Percentiles rank a stretch among this genome's conserved stretches.
Conservation (phyloP, 2,113 vertebrate species). For the Puma concolor region DNA sequence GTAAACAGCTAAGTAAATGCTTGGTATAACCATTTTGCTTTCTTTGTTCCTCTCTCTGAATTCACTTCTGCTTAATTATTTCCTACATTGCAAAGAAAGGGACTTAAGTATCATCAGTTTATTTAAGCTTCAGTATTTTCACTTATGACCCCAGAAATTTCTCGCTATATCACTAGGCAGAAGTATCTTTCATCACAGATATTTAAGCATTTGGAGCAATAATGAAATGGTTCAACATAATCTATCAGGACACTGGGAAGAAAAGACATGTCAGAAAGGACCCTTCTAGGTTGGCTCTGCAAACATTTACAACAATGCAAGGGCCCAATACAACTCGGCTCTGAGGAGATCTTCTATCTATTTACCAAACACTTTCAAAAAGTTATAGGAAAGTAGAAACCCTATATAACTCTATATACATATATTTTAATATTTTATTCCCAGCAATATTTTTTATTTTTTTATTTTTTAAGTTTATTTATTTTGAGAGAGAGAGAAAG, state of each 20-base stretch:
- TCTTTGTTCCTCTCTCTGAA: background rate
- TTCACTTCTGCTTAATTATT: constrained; percentile 2
- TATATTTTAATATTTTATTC: background rate
- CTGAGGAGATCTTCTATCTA: background rate
- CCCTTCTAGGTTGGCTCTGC: background rate
- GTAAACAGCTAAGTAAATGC: background rate
- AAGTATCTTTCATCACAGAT: background rate
- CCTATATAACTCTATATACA: background rate
- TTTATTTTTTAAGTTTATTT: too few species aligned
- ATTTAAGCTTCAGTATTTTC: background rate
- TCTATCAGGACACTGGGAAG: background rate
- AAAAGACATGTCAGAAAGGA: background rate
- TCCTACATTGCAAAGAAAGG: background rate
- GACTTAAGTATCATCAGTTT: background rate
- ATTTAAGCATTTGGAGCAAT: background rate
- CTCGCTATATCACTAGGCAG: background rate
- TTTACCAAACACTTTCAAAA: background rate
- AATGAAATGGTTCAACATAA: background rate
- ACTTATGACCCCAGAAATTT: background rate
- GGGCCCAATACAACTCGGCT: background rate
- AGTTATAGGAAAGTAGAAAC: background rate
- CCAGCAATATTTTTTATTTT: background rate
- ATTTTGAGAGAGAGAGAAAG: too few species aligned
- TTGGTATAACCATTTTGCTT: background rate
- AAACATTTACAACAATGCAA: background rate